Evolutionary conservation across 2,113 vertebrate genomes (phyloP), one percentile per base, ranked within the genome.

Genomic region (rat (Rattus norvegicus)): DNA sequence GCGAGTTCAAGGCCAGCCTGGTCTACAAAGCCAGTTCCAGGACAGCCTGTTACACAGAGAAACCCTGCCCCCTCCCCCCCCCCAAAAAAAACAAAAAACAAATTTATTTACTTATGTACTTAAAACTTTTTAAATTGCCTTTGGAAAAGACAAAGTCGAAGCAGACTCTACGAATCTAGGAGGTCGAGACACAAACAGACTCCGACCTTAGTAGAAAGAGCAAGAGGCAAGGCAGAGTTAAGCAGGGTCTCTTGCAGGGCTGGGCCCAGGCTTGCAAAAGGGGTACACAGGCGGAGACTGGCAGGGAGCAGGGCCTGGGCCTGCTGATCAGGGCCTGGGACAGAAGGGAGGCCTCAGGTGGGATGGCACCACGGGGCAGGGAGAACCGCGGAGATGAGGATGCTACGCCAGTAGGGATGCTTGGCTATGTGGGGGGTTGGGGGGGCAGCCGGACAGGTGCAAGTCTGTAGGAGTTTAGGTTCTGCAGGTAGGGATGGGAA

Each of bases 111-210:
- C 20, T 5, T 20, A 6, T 63, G 61, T 63, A 63, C 61, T 67
- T 69, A 39, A 39, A 73, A 2, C 10, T 73, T 73, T 43, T 8
- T 3, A 43, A 39, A 73, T 22, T 39, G n/a, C 7, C 70, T 63
- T 20, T 67, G 8, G 8, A 92, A 89, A 86, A 36, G 30, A 16
- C 63, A 65, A 52, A n/a, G 28, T 19, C 11, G 59, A n/a, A 36
- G 14, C 7, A 8, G 2, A 14, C 6, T 16, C 1, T 6, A 72
- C 19, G 54, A 9, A 12, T 2, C 36, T 22, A 30, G 11, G 14
- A 84, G 24, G 14, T 9, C 5, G 36, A 65, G 63, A 0, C 0
- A 0, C 11, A 59, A n/a, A 14, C 10, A 59, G 52, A 24, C 1
- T 0, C 4, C 0, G 24, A 61, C 26, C 61, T 30, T 52, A n/a